These are phyloP conservation scores for Oceanites oceanicus DNA, from an alignment of 2,113 vertebrate genomes.

Conservation along the genomic window DNA sequence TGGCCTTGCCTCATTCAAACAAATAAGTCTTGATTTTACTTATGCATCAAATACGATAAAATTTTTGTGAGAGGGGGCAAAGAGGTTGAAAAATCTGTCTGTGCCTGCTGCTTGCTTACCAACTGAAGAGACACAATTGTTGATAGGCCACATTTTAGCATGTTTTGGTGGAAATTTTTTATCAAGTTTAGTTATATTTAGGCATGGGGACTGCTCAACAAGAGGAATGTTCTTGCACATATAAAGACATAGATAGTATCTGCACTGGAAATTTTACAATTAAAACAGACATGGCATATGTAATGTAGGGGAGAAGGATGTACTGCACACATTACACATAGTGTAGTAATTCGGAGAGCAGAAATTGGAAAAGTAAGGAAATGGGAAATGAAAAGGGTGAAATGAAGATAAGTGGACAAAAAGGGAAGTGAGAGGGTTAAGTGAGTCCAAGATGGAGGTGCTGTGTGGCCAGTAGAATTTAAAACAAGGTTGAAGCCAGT, in stretches of 20 bases:
- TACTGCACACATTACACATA: accelerated
- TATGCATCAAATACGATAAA: neutral
- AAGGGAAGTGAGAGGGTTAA: neutral
- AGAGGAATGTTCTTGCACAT: neutral
- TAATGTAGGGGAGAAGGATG: neutral
- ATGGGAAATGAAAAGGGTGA: neutral
- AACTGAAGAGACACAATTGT: neutral
- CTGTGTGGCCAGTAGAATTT: neutral
- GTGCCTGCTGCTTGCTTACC: neutral
- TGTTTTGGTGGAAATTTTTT: neutral
- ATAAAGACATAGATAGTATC: neutral
- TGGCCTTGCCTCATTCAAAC: neutral
- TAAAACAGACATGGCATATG: neutral
- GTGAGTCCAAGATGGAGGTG: neutral
- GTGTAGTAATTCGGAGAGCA: neutral
- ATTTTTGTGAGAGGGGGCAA: neutral
- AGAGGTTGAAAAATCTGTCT: neutral
- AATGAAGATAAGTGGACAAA: neutral
- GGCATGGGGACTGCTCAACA: neutral
- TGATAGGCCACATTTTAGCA: neutral
- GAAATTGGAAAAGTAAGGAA: neutral
- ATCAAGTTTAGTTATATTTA: neutral
- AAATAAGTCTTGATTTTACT: neutral
- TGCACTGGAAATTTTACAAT: neutral
- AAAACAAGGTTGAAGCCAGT: neutral